phyloP scores from a whole-genome alignment of 2,797 vertebrate genomes.

The Loris lydekkerianus region DNA sequence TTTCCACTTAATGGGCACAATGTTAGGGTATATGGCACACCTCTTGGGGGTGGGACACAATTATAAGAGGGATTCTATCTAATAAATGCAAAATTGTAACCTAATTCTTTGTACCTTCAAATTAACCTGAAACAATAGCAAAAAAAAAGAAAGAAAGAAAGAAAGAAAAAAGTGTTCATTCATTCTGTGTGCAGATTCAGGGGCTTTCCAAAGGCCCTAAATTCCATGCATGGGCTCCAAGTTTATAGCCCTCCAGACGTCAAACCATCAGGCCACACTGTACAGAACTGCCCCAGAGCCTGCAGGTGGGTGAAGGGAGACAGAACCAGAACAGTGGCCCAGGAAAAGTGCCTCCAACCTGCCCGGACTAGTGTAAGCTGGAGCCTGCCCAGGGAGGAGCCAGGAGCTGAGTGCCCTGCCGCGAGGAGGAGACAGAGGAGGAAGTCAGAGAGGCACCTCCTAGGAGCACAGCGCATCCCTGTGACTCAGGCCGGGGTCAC shows the following conservation, averaged over 20 bases:
- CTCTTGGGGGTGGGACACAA: too few relatives aligned
- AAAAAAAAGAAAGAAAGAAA: background rate
- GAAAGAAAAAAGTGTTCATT: background rate
- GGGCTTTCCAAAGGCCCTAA: background rate
- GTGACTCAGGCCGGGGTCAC: constrained; percentile 75
- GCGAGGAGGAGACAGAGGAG: background rate
- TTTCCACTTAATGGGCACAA: too few relatives aligned
- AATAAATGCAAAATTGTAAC: too few relatives aligned
- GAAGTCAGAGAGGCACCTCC: constrained; percentile 56
- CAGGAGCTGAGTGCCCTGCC: constrained; percentile 13
- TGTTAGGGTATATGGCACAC: too few relatives aligned
- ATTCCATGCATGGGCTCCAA: background rate
- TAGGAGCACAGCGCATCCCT: constrained; percentile 38
- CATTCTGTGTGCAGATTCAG: background rate
- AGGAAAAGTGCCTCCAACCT: constrained; percentile 63
- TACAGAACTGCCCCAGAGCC: background rate
- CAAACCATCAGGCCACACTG: background rate
- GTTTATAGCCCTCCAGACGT: background rate
- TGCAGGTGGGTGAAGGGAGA: background rate
- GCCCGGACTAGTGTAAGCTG: constrained; percentile 70
- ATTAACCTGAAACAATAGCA: too few relatives aligned
- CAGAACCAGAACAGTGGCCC: constrained; percentile 29
- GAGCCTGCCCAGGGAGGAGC: background rate
- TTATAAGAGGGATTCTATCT: too few relatives aligned
- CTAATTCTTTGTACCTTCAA: too few relatives aligned